Percentiles rank a stretch among this genome's conserved stretches.
Conservation (phyloP, 1,140 invertebrate species). For the Archivesica marissinica region DNA sequence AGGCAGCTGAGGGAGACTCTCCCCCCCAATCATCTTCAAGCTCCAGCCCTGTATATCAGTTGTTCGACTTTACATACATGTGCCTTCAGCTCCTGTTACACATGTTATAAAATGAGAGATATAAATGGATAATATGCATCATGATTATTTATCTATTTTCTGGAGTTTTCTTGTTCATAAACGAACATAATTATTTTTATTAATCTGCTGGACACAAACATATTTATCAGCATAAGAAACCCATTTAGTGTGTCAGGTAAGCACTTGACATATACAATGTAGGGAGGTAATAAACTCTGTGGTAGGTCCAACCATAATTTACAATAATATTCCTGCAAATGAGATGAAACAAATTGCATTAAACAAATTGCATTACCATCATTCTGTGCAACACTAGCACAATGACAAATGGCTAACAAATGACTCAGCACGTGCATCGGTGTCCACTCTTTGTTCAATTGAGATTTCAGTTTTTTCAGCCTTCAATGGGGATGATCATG, state of each 20-base stretch:
- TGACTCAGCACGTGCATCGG: conserved; percentile 13
- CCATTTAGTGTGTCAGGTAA: background rate
- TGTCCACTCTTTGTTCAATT: background rate
- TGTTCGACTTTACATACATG: no score
- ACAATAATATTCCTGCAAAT: background rate
- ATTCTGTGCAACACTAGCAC: background rate
- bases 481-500: conserved; percentile 16
- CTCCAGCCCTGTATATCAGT: no score
- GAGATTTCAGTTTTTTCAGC: conserved; percentile 10
- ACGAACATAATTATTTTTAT: no score
- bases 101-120: no score
- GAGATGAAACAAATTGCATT: background rate
- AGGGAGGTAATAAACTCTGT: background rate
- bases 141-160: no score
- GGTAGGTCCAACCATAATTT: background rate
- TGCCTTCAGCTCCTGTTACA: no score
- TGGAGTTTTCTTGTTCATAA: no score
- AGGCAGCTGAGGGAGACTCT: no score
- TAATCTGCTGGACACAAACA: no score
- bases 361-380: background rate
- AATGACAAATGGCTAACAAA: conserved; percentile 7
- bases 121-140: no score
- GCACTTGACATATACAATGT: background rate
- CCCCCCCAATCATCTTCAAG: no score
- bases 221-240: no score